These are phyloP conservation scores for Hydrozoanthus gracilis DNA, from an alignment of 92 coral and sea anemone genomes.

Conservation along the genomic window DNA sequence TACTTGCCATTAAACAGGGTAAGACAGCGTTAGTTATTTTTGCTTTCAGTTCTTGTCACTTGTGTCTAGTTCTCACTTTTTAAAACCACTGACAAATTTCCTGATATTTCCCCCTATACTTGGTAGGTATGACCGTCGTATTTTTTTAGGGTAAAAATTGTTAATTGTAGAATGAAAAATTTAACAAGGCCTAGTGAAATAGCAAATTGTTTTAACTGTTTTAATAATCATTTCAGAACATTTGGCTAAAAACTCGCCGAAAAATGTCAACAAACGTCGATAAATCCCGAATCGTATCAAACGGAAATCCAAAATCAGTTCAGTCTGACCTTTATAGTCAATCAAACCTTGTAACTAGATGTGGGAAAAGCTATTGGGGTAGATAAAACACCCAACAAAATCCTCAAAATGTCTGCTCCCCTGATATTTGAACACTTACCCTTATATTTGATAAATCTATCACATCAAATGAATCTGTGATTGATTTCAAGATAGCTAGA, in stretches of 20 bases:
- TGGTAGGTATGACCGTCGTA: too few relatives aligned
- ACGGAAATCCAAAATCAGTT: background rate
- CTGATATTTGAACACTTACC: constrained; percentile 3
- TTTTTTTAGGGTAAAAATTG: background rate
- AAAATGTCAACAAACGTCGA: background rate
- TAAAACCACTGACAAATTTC: too few relatives aligned
- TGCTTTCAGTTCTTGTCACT: too few relatives aligned
- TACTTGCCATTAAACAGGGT: too few relatives aligned
- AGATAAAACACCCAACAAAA: background rate
- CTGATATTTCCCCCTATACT: background rate
- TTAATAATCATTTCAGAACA: constrained; percentile 16
- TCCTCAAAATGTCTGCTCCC: background rate
- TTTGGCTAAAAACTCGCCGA: constrained; percentile 9
- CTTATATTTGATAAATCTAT: constrained; percentile 1
- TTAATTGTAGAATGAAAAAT: background rate
- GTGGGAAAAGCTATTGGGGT: background rate
- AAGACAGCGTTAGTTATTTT: too few relatives aligned
- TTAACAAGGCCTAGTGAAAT: background rate
- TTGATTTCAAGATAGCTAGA: too few relatives aligned
- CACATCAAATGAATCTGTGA: background rate
- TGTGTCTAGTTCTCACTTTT: too few relatives aligned
- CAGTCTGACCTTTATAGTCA: background rate
- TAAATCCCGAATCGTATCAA: background rate
- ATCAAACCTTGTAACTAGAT: background rate
- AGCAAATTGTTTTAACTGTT: constrained; percentile 22